Conservation (phyloP, 2,888 invertebrate species). For the Sacculina carcini region DNA sequence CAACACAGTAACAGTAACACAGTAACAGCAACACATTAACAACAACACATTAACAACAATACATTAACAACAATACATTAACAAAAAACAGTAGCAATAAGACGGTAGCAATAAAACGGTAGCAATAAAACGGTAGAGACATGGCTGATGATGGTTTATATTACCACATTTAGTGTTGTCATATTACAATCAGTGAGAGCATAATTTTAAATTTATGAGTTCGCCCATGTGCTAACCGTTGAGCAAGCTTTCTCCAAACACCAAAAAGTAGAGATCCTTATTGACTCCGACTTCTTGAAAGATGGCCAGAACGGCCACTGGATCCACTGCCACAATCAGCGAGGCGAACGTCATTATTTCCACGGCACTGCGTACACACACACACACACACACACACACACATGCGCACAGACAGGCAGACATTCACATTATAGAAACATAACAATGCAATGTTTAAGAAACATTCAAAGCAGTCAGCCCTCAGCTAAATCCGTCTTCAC, state of each 20-base stretch:
- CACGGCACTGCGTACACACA: background rate
- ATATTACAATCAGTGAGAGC: too few species aligned
- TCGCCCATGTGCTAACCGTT: conserved; percentile 25
- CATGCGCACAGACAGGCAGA: conserved; percentile 4
- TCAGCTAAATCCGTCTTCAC: too few species aligned
- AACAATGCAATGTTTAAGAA: too few species aligned
- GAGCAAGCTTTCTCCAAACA: conserved; percentile 30
- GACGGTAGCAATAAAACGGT: background rate
- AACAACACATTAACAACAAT: too few species aligned
- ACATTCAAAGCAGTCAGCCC: too few species aligned
- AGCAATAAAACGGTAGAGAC: background rate
- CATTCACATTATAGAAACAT: conserved; percentile 7
- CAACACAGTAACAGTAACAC: too few species aligned
- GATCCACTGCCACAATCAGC: conserved; percentile 30
- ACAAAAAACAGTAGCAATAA: background rate
- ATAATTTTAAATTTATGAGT: too few species aligned
- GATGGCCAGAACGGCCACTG: conserved; percentile 28
- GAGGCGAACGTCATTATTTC: conserved; percentile 25
- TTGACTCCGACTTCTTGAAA: conserved; percentile 29
- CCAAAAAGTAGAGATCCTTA: conserved; percentile 28
- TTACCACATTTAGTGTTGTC: background rate
- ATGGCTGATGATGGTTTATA: background rate
- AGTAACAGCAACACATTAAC: too few species aligned
- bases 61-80: too few species aligned
- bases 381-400: conserved; percentile 3